These are phyloP conservation scores for Ophion ventricosus DNA, from an alignment of 2,888 invertebrate species.

Conservation along the genomic window DNA sequence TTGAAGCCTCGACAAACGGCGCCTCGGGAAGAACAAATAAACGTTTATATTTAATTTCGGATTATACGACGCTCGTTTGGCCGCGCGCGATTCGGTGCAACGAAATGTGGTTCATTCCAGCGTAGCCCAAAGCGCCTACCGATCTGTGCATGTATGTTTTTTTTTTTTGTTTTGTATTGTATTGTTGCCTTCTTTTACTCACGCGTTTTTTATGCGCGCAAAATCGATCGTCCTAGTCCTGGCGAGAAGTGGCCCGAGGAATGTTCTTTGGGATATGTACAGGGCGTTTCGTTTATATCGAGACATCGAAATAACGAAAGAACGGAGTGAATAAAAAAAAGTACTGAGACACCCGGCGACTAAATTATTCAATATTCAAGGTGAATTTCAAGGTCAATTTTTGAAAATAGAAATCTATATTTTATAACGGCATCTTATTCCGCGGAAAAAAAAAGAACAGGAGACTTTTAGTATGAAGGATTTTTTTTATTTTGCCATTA, in stretches of 20 bases:
- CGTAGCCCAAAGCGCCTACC: slow-evolving; percentile 53
- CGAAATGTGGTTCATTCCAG: slow-evolving; percentile 59
- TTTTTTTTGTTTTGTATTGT: slow-evolving; percentile 12
- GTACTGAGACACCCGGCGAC: no score
- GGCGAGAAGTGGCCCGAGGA: slow-evolving; percentile 46
- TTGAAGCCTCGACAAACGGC: background rate
- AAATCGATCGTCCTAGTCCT: slow-evolving; percentile 41
- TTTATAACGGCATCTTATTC: no score
- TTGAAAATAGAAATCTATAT: no score
- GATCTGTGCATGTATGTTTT: slow-evolving; percentile 36
- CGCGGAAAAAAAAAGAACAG: background rate
- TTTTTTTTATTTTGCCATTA: no score
- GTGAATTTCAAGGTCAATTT: no score
- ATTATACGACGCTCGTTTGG: background rate
- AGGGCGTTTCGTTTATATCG: no score
- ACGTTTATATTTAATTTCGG: background rate
- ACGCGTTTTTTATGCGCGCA: slow-evolving; percentile 34
- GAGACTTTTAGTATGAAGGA: background rate
- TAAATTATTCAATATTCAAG: no score
- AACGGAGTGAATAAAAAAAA: no score
- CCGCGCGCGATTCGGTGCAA: slow-evolving; percentile 42
- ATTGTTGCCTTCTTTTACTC: slow-evolving; percentile 1
- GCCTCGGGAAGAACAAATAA: background rate
- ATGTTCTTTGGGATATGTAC: slow-evolving; percentile 55
- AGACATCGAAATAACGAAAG: no score